phyloP scores from a whole-genome alignment of 92 coral and sea anemone genomes.

The Umimayanthus chanpuru region DNA sequence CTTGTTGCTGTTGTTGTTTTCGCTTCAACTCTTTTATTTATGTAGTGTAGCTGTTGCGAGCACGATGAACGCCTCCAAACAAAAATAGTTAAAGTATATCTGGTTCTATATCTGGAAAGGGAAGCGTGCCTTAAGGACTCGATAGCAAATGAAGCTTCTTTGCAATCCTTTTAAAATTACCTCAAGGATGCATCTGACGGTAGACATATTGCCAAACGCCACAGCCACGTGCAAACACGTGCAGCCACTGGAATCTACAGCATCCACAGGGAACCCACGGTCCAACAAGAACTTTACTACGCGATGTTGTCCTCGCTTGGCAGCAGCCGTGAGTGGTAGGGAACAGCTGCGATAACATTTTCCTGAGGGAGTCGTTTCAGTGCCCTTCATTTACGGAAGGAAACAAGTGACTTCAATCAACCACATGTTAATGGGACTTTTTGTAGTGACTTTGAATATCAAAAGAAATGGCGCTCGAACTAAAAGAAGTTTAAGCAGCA shows the following conservation, averaged over 20 bases:
- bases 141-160: not conserved
- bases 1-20: no score
- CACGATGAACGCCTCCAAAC: no score
- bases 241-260: slow-evolving; percentile 59
- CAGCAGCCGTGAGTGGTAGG: slow-evolving; percentile 76
- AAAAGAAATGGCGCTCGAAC: no score
- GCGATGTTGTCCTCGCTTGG: slow-evolving; percentile 63
- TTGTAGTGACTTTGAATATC: no score
- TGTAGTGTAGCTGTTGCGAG: no score
- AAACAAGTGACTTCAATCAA: not conserved
- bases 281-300: slow-evolving; percentile 66
- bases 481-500: no score
- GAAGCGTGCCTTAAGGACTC: not conserved
- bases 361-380: slow-evolving; percentile 45
- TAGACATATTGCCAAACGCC: slow-evolving; percentile 60
- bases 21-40: no score
- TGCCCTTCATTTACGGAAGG: slow-evolving; percentile 54
- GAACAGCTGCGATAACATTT: slow-evolving; percentile 48
- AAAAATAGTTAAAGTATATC: not conserved
- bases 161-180: slow-evolving; percentile 27
- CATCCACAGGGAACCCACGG: slow-evolving; percentile 64
- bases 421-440: no score
- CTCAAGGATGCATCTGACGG: slow-evolving; percentile 63
- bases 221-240: slow-evolving; percentile 78
- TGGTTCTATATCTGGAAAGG: not conserved